Base-by-base conservation (phyloP, 2,888 invertebrate species). In the Oscheius sp. region DNA sequence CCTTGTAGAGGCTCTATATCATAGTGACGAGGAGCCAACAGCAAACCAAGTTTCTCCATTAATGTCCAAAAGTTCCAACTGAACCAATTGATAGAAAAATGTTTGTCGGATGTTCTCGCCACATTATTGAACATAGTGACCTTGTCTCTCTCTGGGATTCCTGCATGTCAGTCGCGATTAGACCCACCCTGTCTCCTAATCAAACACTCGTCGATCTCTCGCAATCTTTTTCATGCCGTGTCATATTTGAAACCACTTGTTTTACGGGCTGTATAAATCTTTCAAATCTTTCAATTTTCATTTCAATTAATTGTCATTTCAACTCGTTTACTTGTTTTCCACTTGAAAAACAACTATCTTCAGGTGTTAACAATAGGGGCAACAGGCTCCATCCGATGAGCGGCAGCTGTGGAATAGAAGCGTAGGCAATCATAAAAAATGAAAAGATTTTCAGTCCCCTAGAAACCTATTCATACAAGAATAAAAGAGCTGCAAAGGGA, bases 391-490 rank as follows among this genome's bases (percentile, higher is more conserved):
- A 17, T 41, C 26, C 59, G 38, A 76, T 76, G 74, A 74, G 73
- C 62, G 75, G 77, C 66, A 74, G 78, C 62, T 78, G 78, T 67
- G 78, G 78, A 12, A 76, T 78, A 44, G 70, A 64, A 32, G 73
- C 73, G 78, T 78, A 45, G 71, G 71, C 63, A 12, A 9, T 36
- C 59, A 38, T 3, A 14, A 44, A 4, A 3, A 22, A 1, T 24
- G n/a, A 30, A 24, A 2, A 41, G 51, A n/a, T 20, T 59, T 71
- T 28, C 70, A 75, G 76, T 36, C 76, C 76, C 14, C 36, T 14
- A n/a, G n/a, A n/a, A 47, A 17, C 12, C 20, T 70, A 69, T 51
- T 57, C 69, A 8, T 84, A 80, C 68, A 84, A 83, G 74, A 82
- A 82, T 65, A 72, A 72, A 51, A 63, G 81, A 14, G 80, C 84